Conservation (phyloP, 1,140 invertebrate genomes). For the Macrosteles quadrilineatus region DNA sequence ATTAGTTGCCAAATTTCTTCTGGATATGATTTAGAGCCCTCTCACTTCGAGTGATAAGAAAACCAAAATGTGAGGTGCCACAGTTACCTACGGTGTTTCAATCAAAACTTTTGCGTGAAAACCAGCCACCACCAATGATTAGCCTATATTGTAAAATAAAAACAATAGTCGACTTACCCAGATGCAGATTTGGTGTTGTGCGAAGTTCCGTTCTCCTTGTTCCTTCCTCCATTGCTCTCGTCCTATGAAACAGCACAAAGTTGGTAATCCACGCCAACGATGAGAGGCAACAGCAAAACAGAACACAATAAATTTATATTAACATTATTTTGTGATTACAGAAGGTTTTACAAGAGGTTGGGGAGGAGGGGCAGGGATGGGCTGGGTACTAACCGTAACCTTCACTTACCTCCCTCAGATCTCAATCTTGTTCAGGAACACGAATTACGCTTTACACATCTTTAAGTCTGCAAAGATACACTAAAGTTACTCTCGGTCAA, state of each 20-base stretch:
- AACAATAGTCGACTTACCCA: constrained; percentile 23
- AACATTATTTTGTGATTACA: constrained; percentile 12
- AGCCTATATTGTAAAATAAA: background rate
- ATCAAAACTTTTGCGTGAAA: background rate
- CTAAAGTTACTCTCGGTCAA: constrained; percentile 27
- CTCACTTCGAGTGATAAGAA: too few relatives aligned
- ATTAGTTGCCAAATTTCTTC: too few relatives aligned
- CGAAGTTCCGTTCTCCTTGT: constrained; percentile 59
- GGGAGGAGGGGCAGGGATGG: background rate
- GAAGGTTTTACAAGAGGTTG: background rate
- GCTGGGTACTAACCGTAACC: constrained; percentile 12
- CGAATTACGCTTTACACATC: constrained; percentile 26
- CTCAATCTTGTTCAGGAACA: constrained; percentile 23
- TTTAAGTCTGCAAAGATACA: constrained; percentile 44
- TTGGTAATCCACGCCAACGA: constrained; percentile 59
- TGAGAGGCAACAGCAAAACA: constrained; percentile 56
- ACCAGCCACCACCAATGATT: background rate
- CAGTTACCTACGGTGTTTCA: background rate
- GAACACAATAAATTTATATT: constrained; percentile 35
- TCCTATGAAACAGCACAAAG: constrained; percentile 65
- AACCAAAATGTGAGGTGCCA: too few relatives aligned
- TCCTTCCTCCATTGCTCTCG: constrained; percentile 53
- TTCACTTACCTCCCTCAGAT: constrained; percentile 8
- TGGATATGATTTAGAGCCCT: too few relatives aligned
- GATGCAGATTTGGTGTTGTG: constrained; percentile 47